These are phyloP conservation scores for Leptinotarsa lineolata DNA, from an alignment of 1,140 invertebrate species.

Conservation along the genomic window DNA sequence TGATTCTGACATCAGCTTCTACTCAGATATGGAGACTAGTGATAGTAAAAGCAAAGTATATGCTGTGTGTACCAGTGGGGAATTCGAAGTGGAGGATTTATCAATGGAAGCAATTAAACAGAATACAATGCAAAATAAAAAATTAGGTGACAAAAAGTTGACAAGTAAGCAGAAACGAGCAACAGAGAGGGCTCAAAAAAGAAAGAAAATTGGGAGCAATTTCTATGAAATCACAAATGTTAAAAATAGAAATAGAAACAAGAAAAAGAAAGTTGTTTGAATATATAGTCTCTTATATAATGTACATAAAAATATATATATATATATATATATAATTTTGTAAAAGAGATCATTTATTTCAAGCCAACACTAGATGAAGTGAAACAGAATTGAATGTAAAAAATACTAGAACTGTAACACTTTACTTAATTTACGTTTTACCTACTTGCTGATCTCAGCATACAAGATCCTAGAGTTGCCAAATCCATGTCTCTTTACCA, in stretches of 20 bases:
- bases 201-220: slow-evolving; percentile 89
- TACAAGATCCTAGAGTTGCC: no score
- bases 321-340: no score
- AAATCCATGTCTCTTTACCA: no score
- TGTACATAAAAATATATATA: neutral
- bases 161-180: slow-evolving; percentile 80
- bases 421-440: no score
- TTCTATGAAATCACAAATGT: slow-evolving; percentile 94
- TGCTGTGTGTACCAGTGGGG: slow-evolving; percentile 38
- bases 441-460: no score
- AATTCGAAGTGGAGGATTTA: slow-evolving; percentile 40
- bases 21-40: slow-evolving; percentile 64
- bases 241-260: slow-evolving; percentile 81
- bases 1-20: slow-evolving; percentile 63
- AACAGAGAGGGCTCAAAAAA: slow-evolving; percentile 72
- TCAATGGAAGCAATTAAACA: slow-evolving; percentile 21
- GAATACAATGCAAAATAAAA: slow-evolving; percentile 16
- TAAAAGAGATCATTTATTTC: no score
- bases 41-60: slow-evolving; percentile 57
- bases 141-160: slow-evolving; percentile 58
- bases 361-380: no score
- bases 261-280: slow-evolving; percentile 56
- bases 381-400: no score
- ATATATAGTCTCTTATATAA: neutral
- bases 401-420: no score